These are phyloP conservation scores for Agrotis exclamationis DNA, from an alignment of 2,888 invertebrate species.

Conservation along the genomic window DNA sequence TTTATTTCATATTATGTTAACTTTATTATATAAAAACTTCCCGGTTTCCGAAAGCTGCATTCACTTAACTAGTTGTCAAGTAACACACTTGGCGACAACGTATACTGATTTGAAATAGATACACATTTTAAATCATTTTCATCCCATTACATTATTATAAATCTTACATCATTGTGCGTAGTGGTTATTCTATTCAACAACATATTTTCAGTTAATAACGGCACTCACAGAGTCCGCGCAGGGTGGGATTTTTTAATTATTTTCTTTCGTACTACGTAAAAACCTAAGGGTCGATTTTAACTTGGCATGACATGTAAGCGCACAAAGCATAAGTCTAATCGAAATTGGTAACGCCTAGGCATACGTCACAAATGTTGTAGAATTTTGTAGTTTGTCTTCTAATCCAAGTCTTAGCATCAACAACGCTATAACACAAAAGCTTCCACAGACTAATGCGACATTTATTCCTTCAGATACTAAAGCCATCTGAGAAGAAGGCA, in stretches of 20 bases:
- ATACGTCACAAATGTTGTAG: neutral
- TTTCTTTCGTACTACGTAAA: constrained; percentile 6
- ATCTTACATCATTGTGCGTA: neutral
- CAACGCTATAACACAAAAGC: constrained; percentile 3
- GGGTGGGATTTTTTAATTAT: neutral
- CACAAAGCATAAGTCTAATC: constrained; percentile 12
- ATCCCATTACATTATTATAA: neutral
- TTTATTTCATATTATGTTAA: constrained; percentile 9
- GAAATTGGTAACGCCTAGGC: constrained; percentile 13
- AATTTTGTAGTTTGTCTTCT: constrained; percentile 3
- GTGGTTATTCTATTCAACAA: no score
- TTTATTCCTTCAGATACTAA: constrained; percentile 62
- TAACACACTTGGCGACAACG: neutral
- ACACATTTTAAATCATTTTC: neutral
- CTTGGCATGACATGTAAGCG: neutral
- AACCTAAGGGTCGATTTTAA: constrained; percentile 3
- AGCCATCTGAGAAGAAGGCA: constrained; percentile 98
- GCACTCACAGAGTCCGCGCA: neutral
- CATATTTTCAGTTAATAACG: neutral
- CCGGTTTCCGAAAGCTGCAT: neutral
- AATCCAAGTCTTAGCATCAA: constrained; percentile 4
- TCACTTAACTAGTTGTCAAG: neutral
- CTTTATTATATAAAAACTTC: neutral
- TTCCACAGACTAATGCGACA: constrained; percentile 45
- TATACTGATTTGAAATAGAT: neutral